phyloP scores from a whole-genome alignment of 2,888 invertebrate species.

The Drosophila lacicola region DNA sequence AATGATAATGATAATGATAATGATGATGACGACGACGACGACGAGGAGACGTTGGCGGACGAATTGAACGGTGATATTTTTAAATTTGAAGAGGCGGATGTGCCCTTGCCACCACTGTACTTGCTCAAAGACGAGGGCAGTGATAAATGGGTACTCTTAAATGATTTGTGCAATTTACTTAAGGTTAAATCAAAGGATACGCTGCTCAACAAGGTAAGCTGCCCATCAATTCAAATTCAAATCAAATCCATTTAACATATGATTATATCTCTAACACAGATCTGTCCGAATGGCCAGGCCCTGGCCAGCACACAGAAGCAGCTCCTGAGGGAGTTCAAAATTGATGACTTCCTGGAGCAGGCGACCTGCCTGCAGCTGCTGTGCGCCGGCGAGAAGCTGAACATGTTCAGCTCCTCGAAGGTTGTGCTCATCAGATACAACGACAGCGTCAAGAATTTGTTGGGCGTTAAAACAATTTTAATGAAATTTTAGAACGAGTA shows the following conservation, averaged over 20 bases:
- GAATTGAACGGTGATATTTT: conserved; percentile 87
- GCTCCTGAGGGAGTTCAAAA: conserved; percentile 89
- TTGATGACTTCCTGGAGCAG: conserved; percentile 92
- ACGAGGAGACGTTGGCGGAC: conserved; percentile 52
- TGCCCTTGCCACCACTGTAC: conserved; percentile 92
- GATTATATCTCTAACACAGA: conserved; percentile 64
- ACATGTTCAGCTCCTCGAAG: conserved; percentile 90
- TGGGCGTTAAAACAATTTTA: conserved; percentile 92
- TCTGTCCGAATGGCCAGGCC: conserved; percentile 82
- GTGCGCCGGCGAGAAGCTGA: conserved; percentile 92
- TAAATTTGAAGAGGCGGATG: conserved; percentile 93
- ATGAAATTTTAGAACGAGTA: conserved; percentile 87
- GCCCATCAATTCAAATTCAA: neutral
- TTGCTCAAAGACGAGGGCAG: conserved; percentile 88
- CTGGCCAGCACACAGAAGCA: conserved; percentile 73
- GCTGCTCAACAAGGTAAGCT: conserved; percentile 88
- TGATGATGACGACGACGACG: conserved; percentile 45
- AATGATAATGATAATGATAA: conserved; percentile 29
- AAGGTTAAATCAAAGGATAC: conserved; percentile 93
- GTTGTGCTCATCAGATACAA: conserved; percentile 93
- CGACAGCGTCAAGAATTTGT: conserved; percentile 92
- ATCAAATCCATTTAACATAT: neutral
- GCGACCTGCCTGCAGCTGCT: conserved; percentile 92
- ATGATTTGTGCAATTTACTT: conserved; percentile 91
- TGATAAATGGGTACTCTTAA: conserved; percentile 92